Base-by-base conservation (phyloP, 2,888 invertebrate genomes). In the Idaea biselata region DNA sequence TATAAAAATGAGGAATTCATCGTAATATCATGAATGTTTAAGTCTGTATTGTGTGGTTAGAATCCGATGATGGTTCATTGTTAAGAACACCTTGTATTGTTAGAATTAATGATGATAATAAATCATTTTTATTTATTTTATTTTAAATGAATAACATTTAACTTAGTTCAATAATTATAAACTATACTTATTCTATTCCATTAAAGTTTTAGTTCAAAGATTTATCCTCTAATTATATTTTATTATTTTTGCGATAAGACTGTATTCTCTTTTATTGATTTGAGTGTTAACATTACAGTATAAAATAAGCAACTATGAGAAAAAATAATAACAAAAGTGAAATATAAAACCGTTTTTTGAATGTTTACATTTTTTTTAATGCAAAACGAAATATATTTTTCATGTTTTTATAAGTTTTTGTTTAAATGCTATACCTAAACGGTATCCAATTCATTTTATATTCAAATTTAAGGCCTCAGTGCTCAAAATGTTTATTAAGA, bases 401-500 rank as follows among this genome's bases (percentile, higher is more conserved):
- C 14, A 44, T 14, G 44, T 14, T 44, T 44, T 44, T 44, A 14
- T 44, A 14, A 44, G 14, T 44, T 2, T 44, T 44, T 6, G 18
- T 58, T 31, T 31, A 58, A 58, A 58, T 56, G 44, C 31, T 14
- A 63, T 66, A 53, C 31, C 59, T 60, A 60, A 59, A 60, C 25
- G 53, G 33, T 60, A 61, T 55, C 18, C 6, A 68, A 63, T 68
- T 66, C 58, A 61, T 64, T 61, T 66, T 63, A 31, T 68, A 69
- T 73, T 73, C 72, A 74, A 75, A 67, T 70, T 67, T 77, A 77
- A 79, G 75, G 75, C 76, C 76, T 72, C 85, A 85, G 89, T 91
- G 91, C 91, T 91, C 91, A 91, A 91, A 87, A 83, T 84, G 85
- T 87, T 86, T 81, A 77, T 86, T 87, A 86, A 83, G 84, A 78